Base-by-base conservation (phyloP, 2,113 vertebrate genomes). In the Lanius collurio region DNA sequence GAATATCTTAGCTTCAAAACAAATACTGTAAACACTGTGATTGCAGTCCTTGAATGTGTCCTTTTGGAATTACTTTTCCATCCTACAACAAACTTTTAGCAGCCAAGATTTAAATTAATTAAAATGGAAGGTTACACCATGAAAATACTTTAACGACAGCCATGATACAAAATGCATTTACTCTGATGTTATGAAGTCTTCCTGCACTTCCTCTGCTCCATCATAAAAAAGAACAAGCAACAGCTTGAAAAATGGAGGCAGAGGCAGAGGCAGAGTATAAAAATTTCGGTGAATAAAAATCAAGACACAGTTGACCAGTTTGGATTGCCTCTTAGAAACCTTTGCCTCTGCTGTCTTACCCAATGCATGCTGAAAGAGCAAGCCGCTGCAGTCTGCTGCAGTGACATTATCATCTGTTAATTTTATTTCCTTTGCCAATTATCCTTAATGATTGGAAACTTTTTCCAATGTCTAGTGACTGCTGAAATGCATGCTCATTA, bases 341-440 rank as follows among this genome's bases (percentile, higher is more conserved):
- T 90, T 91, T 79, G 37, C 71, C 33, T 93, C 39, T 71, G 60
- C 80, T 90, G 30, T 69, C 60, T 83, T 89, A 74, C 22, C 23
- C 39, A 83, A 24, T 0, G 4, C 39, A 69, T 6, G n/a, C 46
- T 74, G 57, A 87, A 94, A 95, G 35, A 93, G 33, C 69, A 92
- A 95, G 15, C 89, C 96, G 94, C 83, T 94, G 65, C 86, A 83
- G 49, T 82, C 81, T 94, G 89, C 71, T 75, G 59, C 62, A 87
- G 42, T 95, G 21, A 35, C 91, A 86, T 97, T 97, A 96, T 97
- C 94, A 95, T 97, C 96, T 96, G 86, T 93, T 97, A 83, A 62
- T 96, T 98, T 97, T 96, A 95, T 95, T 97, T 97, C 90, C 91
- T 95, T 95, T 97, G 96, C 93, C 97, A 98, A 97, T 98, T 98